Evolutionary conservation across 2,888 invertebrate genomes (phyloP).

Genomic region (Pharmacophagus antenor): DNA sequence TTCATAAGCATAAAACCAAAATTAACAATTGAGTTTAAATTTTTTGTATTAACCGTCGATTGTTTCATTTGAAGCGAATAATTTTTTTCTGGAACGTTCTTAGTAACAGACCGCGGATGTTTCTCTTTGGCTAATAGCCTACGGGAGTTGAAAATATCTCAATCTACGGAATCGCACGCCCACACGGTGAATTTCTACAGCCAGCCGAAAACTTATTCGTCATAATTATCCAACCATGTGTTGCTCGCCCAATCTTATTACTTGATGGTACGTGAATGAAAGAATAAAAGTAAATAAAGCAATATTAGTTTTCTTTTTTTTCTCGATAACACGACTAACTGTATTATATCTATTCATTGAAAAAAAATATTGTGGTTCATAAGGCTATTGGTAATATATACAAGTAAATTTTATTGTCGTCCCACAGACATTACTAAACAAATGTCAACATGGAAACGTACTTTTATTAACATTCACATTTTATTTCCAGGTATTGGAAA

Average conservation of each 20-base stretch:
- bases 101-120: slow-evolving; percentile 38
- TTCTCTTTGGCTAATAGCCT: slow-evolving; percentile 39
- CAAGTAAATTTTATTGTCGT: not conserved
- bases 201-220: slow-evolving; percentile 39
- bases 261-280: slow-evolving; percentile 5
- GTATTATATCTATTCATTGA: no score
- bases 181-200: slow-evolving; percentile 43
- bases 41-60: not conserved
- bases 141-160: slow-evolving; percentile 51
- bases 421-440: not conserved
- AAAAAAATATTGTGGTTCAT: no score
- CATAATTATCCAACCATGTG: slow-evolving; percentile 45
- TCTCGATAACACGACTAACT: no score
- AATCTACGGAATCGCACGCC: slow-evolving; percentile 54
- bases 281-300: no score
- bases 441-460: not conserved
- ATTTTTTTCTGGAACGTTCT: slow-evolving; percentile 35
- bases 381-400: no score
- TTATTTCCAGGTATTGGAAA: slow-evolving; percentile 62
- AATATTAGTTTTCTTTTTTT: no score
- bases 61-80: slow-evolving; percentile 31
- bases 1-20: not conserved
- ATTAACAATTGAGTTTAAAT: not conserved
- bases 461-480: slow-evolving; percentile 29
- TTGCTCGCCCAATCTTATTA: slow-evolving; percentile 46